These are phyloP conservation scores for Apoda limacodes DNA, from an alignment of 2,888 invertebrate species.

Conservation along the genomic window DNA sequence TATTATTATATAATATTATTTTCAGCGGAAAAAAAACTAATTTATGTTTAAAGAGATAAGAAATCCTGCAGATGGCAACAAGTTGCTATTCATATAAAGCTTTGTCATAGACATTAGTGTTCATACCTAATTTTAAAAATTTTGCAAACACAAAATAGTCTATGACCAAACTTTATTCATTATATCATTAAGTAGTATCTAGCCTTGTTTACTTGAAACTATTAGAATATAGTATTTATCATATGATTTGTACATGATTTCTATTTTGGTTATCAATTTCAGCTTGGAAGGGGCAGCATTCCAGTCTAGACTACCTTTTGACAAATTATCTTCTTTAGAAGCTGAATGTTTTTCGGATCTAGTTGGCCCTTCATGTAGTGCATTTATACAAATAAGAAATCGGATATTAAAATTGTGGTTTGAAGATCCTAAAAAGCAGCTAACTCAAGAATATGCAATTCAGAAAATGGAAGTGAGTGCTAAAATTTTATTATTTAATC, in stretches of 20 bases:
- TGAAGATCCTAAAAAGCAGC: slow-evolving; percentile 92
- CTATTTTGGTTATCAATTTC: slow-evolving; percentile 21
- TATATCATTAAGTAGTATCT: too few species aligned
- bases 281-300: slow-evolving; percentile 94
- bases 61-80: too few species aligned
- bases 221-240: too few species aligned
- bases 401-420: slow-evolving; percentile 94
- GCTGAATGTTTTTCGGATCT: slow-evolving; percentile 95
- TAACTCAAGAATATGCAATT: slow-evolving; percentile 84
- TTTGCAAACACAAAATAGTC: too few species aligned
- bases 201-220: too few species aligned
- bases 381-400: slow-evolving; percentile 93
- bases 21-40: background rate
- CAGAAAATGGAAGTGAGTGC: slow-evolving; percentile 77
- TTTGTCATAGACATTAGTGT: too few species aligned
- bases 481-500: slow-evolving; percentile 1
- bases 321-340: slow-evolving; percentile 94
- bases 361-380: slow-evolving; percentile 84
- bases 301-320: slow-evolving; percentile 93
- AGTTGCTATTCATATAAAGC: too few species aligned
- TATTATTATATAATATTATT: too few species aligned
- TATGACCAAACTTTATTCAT: too few species aligned
- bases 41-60: background rate
- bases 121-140: too few species aligned
- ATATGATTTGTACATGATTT: too few species aligned